Conservation (phyloP, 53 echinoderm and acorn worm species). For the Echinarachnius parma region DNA sequence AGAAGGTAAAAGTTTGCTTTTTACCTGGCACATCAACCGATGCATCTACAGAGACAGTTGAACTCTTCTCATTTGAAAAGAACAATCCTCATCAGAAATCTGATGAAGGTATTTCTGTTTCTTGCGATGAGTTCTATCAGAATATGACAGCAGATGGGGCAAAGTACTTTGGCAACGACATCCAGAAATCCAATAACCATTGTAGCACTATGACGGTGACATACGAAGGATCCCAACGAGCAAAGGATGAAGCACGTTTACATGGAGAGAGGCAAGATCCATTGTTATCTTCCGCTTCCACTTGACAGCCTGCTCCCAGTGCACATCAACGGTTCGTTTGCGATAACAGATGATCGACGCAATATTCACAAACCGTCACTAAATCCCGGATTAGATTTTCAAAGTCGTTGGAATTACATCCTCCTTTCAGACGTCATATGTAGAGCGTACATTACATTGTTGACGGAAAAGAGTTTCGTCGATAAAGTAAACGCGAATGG, state of each 20-base stretch:
- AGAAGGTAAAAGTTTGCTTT: no score
- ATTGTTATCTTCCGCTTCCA: conserved; percentile 59
- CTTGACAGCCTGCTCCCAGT: conserved; percentile 41
- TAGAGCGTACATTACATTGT: conserved; percentile 41
- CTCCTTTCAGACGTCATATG: conserved; percentile 36
- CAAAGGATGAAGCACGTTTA: no score
- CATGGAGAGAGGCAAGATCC: no score
- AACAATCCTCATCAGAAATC: no score
- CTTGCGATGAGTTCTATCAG: no score
- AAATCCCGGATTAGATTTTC: no score
- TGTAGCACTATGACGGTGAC: background rate
- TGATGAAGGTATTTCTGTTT: no score
- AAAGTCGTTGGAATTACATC: conserved; percentile 51
- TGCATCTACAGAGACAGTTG: no score
- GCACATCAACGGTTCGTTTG: conserved; percentile 51
- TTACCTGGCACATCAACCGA: no score
- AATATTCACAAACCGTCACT: no score
- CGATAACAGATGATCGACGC: conserved; percentile 38
- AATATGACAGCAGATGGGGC: conserved; percentile 10
- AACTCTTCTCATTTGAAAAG: no score
- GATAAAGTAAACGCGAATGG: background rate
- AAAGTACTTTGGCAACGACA: background rate
- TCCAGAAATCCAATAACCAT: background rate
- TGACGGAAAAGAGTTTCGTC: conserved; percentile 11
- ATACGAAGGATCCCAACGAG: background rate